phyloP scores from a whole-genome alignment of 1,140 invertebrate genomes.

The Bombyx mandarina region DNA sequence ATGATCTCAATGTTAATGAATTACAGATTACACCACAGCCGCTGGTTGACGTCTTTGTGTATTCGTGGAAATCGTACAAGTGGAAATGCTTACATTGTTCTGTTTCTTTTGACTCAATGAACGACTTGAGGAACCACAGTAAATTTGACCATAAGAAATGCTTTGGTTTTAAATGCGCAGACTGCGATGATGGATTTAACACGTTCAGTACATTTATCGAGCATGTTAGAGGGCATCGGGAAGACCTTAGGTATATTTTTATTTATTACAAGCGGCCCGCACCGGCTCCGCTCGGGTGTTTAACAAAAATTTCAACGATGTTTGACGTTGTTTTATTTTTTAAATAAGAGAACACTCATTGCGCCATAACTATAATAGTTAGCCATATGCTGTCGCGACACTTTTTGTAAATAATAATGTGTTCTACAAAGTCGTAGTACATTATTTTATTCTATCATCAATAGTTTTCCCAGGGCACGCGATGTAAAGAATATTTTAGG shows the following conservation, averaged over 20 bases:
- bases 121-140: background rate
- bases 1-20: background rate
- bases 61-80: background rate
- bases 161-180: background rate
- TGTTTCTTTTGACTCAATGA: background rate
- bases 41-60: background rate
- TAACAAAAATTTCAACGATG: no score
- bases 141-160: background rate
- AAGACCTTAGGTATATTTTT: background rate
- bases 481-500: no score
- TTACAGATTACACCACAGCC: background rate
- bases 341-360: no score
- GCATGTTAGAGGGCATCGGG: background rate
- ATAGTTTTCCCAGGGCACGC: no score
- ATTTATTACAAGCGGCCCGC: no score
- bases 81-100: conserved; percentile 1
- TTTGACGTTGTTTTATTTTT: no score
- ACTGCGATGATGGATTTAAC: background rate
- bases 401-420: no score
- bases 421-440: no score
- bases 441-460: no score
- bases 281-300: no score
- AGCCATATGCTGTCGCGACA: no score
- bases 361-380: no score
- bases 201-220: background rate